Base-by-base conservation (phyloP, 2,113 vertebrate genomes). In the Riparia riparia region DNA sequence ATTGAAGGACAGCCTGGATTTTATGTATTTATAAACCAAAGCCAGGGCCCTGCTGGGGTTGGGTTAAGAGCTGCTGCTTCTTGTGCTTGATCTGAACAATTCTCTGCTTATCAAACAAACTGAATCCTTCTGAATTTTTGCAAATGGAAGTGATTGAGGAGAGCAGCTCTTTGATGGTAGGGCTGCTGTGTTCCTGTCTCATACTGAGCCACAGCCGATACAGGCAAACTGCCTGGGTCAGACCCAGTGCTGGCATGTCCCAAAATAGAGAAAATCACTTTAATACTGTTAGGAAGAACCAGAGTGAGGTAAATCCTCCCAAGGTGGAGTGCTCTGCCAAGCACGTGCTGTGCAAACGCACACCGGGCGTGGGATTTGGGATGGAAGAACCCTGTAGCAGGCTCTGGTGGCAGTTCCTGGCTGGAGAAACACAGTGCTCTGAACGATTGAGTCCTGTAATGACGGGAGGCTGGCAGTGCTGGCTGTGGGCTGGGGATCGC, bases 261-360 rank as follows among this genome's bases (percentile, higher is more conserved):
- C 58, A 41, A 50, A 88, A 89, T 44, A 92, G 82, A 92, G 42
- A 83, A 63, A 90, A 86, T 90, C 42, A 61, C 85, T 82, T 56
- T 24, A 92, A 45, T 29, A 39, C 34, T 19, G 71, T 93, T 90
- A 87, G 70, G 57, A 85, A 51, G 60, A 91, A 60, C 57, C 25
- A 21, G 12, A 58, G 29, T 32, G n/a, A 56, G 49, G 7, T 71
- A 95, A 42, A 81, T 93, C 76, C 82, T 90, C 5, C 10, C 20
- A 15, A 39, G 51, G 66, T 53, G 53, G 56, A 47, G 44, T 16
- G 21, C 37, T 80, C 18, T 74, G 3, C 4, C 41, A 37, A 50
- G 31, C 47, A 28, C 0, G 0, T 15, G 19, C 17, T 32, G 9
- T 25, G 34, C 58, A 82, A 18, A 28, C 14, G 44, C 25, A 14